Evolutionary conservation across 2,888 invertebrate genomes (phyloP), one percentile per base, ranked within the genome.

Genomic region (Drosophila kanekoi): DNA sequence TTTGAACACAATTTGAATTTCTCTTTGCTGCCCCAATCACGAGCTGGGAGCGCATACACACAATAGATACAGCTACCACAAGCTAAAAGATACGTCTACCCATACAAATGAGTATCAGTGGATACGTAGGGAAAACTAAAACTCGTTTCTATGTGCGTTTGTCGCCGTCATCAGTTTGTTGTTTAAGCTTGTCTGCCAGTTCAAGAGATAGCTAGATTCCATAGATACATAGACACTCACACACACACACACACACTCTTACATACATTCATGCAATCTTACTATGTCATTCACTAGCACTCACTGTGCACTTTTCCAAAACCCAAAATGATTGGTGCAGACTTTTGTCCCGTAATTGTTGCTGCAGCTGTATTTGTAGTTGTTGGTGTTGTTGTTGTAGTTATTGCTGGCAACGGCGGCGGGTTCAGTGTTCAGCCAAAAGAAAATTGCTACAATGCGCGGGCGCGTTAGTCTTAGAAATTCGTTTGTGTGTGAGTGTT

Each of bases 271-370:
- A 61, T 43, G 51, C 59, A 67, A 38, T 73, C 37, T 73, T 23
- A 43, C 43, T 49, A 47, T 74, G 44, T 60, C 40, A 73, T 67
- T 72, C 67, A 81, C 54, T 23, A 59, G 40, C 81, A 81, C 85
- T 85, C 89, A 85, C 85, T 88, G 72, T 89, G 90, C 90, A 89
- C 90, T 85, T 87, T 85, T 85, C 72, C 89, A 87, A 89, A 85
- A 70, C 59, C 69, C 65, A 72, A 82, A 81, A 62, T 67, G 53
- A 79, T 79, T 79, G 78, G 63, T 62, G 77, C 77, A 77, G 80
- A 72, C 70, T 72, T 72, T 77, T 77, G 56, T 52, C 63, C 67
- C 56, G 58, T 49, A 35, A 59, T 53, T 69, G 61, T 44, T 68
- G 69, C 58, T 59, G 52, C 47, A 49, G 32, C 41, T 58, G 40